Evolutionary conservation across 1,140 invertebrate species (phyloP), one percentile per base, ranked within the genome.

Genomic region (Spodoptera frugiperda): DNA sequence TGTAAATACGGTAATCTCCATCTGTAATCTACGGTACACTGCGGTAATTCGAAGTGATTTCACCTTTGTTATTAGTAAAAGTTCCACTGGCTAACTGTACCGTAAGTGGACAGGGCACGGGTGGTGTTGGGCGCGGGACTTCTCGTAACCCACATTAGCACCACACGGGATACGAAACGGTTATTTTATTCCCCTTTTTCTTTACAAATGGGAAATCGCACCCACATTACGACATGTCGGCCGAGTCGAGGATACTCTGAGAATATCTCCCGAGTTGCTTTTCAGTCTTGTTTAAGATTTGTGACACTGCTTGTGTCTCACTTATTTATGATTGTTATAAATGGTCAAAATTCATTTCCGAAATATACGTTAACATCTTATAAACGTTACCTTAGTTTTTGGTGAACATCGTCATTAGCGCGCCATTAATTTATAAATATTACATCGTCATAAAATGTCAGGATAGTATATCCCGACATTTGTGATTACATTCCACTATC

Each of bases 141-240:
- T 48, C 53, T 57, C 80, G 15, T 63, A 77, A 73, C 75, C 74
- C 51, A 80, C 80, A 82, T 84, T 84, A 82, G 74, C 75, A 78
- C 77, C 54, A 12, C 61, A 78, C 75, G 78, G 73, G 63, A 57
- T 76, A 77, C 79, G 71, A 67, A 76, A 68, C 63, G 72, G 48
- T 75, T 80, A 57, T 80, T 82, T 81, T 82, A 78, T 82, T 80
- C 79, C 59, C 76, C 73, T 68, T 80, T 84, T 84, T 82, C 80
- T 82, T 84, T 79, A 82, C 80, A 84, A 82, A 84, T 84, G 78
- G 78, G 80, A 82, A 79, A 82, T 82, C 78, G 78, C 77, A 82
- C 83, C 77, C 75, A 82, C 75, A 80, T 84, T 84, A 84, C 78
- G 80, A 82, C 67, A 55, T 81, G 75, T 78, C 75, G 71, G 75